Evolutionary conservation across 2,888 invertebrate species (phyloP).

Genomic region (Ectemnius continuus): DNA sequence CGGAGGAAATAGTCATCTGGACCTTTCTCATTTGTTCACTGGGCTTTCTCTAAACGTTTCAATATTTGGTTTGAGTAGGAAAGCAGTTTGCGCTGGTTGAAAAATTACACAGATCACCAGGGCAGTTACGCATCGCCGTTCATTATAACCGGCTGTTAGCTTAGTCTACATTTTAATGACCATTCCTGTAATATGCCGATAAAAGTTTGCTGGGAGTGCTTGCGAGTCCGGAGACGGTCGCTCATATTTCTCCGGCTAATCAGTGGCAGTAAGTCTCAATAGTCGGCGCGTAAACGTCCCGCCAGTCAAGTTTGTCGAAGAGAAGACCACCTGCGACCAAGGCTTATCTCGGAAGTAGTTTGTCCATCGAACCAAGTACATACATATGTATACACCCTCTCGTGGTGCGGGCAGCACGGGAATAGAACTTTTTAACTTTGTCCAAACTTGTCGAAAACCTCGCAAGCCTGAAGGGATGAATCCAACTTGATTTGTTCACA

Average conservation of each 20-base stretch:
- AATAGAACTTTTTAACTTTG: no score
- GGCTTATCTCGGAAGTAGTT: conserved; percentile 8
- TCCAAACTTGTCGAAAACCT: no score
- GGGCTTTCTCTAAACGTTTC: no score
- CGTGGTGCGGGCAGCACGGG: no score
- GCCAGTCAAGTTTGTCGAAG: neutral
- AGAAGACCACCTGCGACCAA: conserved; percentile 30
- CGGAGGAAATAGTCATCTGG: no score
- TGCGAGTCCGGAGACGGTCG: neutral
- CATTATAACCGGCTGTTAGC: conserved; percentile 14
- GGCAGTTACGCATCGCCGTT: neutral
- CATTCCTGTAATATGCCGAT: conserved; percentile 11
- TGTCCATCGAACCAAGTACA: neutral
- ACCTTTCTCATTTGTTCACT: no score
- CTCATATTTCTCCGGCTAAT: conserved; percentile 35
- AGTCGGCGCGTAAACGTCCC: conserved; percentile 28
- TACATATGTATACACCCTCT: no score
- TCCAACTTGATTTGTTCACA: no score
- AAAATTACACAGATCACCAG: neutral
- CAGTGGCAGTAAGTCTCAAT: neutral
- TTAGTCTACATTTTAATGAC: conserved; percentile 37
- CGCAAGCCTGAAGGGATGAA: no score
- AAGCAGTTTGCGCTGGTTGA: no score
- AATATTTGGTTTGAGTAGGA: no score
- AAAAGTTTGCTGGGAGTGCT: conserved; percentile 18